Percentiles rank a stretch among this genome's conserved stretches.
These are phyloP conservation scores for Atherinosoma microstoma DNA, from an alignment of 2,797 vertebrate genomes.

Conservation along the genomic window DNA sequence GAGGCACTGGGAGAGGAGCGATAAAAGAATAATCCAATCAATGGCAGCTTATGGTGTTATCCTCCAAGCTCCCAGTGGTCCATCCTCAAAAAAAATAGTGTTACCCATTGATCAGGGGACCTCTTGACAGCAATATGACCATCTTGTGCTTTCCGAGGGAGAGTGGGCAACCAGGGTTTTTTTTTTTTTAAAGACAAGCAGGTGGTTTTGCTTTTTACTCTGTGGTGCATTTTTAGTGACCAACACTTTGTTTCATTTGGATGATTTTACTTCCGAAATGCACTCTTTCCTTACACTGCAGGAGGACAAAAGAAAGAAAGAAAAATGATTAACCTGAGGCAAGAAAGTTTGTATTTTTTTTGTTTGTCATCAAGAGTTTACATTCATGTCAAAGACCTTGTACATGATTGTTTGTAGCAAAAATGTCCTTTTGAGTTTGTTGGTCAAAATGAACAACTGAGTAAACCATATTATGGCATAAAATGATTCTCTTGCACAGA, in stretches of 20 bases:
- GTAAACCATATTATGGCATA: conserved; percentile 71
- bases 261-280: conserved; percentile 71
- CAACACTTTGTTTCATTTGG: conserved; percentile 75
- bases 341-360: conserved; percentile 31
- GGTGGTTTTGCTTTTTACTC: conserved; percentile 78
- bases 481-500: conserved; percentile 88
- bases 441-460: conserved; percentile 80
- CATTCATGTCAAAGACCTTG: conserved; percentile 83
- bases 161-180: conserved; percentile 68
- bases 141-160: conserved; percentile 79
- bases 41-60: conserved; percentile 85
- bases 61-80: conserved; percentile 80
- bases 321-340: conserved; percentile 23
- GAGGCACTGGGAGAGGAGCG: conserved; percentile 79
- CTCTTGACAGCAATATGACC: conserved; percentile 87
- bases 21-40: conserved; percentile 79
- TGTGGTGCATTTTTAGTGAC: conserved; percentile 86
- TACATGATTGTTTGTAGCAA: conserved; percentile 86
- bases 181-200: conserved; percentile 60
- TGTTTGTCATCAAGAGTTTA: conserved; percentile 82
- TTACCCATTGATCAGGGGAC: conserved; percentile 76
- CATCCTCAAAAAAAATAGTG: conserved; percentile 66
- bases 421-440: conserved; percentile 79
- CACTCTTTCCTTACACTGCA: conserved; percentile 80
- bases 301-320: conserved; percentile 57